phyloP scores from a whole-genome alignment of 2,888 invertebrate genomes.

The Unio delphinus region DNA sequence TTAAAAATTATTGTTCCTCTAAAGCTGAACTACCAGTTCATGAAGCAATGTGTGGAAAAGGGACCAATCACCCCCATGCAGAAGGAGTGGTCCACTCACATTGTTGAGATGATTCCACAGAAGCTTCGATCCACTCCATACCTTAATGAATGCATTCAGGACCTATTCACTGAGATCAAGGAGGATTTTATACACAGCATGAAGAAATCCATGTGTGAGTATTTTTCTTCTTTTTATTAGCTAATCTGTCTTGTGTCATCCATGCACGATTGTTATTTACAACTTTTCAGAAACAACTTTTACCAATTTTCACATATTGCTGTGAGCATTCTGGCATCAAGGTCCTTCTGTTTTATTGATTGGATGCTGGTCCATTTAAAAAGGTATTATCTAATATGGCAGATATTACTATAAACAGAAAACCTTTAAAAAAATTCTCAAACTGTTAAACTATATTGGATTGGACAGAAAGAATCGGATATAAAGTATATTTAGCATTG shows the following conservation, averaged over 20 bases:
- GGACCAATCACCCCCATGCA: conserved; percentile 70
- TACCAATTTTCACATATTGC: no score
- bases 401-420: no score
- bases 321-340: no score
- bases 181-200: conserved; percentile 67
- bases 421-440: no score
- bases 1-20: neutral
- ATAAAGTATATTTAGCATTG: no score
- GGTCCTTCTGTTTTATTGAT: no score
- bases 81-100: conserved; percentile 67
- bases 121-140: conserved; percentile 52
- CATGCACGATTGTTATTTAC: no score
- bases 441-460: no score
- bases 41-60: conserved; percentile 69
- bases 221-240: conserved; percentile 1
- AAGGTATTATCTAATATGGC: no score
- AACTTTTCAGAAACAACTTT: neutral
- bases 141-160: conserved; percentile 54
- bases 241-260: neutral
- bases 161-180: conserved; percentile 66
- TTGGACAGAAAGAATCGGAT: no score
- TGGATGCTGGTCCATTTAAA: no score
- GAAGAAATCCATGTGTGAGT: conserved; percentile 70
- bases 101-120: conserved; percentile 66
- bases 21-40: conserved; percentile 70